Evolutionary conservation across 2,113 vertebrate genomes (phyloP).

Genomic region (Blennius ocellaris): DNA sequence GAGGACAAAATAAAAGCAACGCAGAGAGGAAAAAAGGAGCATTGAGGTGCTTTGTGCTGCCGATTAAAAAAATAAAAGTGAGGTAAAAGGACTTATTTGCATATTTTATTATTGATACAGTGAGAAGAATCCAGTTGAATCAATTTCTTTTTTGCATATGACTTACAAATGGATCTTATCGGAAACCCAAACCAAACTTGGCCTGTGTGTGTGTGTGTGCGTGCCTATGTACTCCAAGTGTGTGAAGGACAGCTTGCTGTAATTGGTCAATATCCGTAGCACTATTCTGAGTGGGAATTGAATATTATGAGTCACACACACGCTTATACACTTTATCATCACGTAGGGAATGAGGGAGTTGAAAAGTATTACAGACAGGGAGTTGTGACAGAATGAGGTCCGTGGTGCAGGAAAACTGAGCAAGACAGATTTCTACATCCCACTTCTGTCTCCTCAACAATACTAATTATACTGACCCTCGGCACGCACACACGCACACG

Average conservation of each 20-base stretch:
- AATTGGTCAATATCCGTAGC: constrained; percentile 13
- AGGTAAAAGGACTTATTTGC: constrained; percentile 31
- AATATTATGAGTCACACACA: constrained; percentile 4
- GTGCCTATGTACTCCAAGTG: background rate
- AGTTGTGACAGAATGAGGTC: constrained; percentile 53
- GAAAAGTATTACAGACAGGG: constrained; percentile 34
- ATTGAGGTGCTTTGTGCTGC: background rate
- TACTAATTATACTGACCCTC: constrained; percentile 62
- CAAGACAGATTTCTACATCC: constrained; percentile 50
- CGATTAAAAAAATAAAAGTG: background rate
- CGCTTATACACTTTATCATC: constrained; percentile 26
- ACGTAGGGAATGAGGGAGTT: constrained; percentile 27
- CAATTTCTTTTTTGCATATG: constrained; percentile 15
- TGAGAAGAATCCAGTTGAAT: background rate
- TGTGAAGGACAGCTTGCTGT: constrained; percentile 3
- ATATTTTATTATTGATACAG: constrained; percentile 21
- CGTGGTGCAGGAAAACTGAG: constrained; percentile 38
- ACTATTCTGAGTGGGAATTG: constrained; percentile 3
- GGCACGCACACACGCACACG: constrained; percentile 14
- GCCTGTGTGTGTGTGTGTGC: background rate
- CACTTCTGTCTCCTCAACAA: constrained; percentile 43
- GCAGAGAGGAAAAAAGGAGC: background rate
- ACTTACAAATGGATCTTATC: constrained; percentile 17
- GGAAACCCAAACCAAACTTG: background rate
- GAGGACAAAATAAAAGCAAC: background rate